Base-by-base conservation (phyloP, 2,888 invertebrate species). In the Luperina nickerlii region DNA sequence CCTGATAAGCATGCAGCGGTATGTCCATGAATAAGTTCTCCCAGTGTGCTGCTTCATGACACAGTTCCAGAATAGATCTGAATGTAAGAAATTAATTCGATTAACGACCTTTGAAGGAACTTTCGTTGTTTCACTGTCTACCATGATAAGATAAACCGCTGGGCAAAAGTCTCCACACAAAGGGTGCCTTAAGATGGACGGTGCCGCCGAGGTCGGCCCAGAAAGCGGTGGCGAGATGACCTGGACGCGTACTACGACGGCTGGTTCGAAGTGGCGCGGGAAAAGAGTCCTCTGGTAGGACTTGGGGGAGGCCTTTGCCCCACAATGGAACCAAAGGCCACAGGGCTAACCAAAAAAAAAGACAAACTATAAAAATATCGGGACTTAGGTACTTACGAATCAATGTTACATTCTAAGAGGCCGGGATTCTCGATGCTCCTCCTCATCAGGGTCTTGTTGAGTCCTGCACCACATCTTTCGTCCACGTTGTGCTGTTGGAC, bases 391-490 rank as follows among this genome's bases (percentile, higher is more conserved):
- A 84, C 95, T 93, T 93, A 98, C 98, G 97, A 97, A 93, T 99
- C 98, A 87, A 99, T 98, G 93, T 99, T 99, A 92, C 98, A 98
- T 92, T 98, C 98, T 82, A 99, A 93, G 70, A 98, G 95, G 0
- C 98, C 98, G 32, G 97, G 97, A 76, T 97, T 97, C 8, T 96
- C 95, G 32, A 94, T 92, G 91, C 98, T 98, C 83, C 98, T 97
- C 81, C 97, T 95, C 97, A 99, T 98, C 76, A 99, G 95, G 0
- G 98, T 98, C 67, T 97, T 97, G 90, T 98, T 98, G 45, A 98
- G 94, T 67, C 97, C 97, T 0, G 94, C 93, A 0, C 96, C 94
- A 72, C 97, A 96, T 92, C 98, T 97, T 72, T 97, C 97, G 27
- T 98, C 98, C 32, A 98, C 92, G 79, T 97, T 97, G 83, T 97